Evolutionary conservation across 2,888 invertebrate genomes (phyloP).

Genomic region (Petrolisthes cinctipes): DNA sequence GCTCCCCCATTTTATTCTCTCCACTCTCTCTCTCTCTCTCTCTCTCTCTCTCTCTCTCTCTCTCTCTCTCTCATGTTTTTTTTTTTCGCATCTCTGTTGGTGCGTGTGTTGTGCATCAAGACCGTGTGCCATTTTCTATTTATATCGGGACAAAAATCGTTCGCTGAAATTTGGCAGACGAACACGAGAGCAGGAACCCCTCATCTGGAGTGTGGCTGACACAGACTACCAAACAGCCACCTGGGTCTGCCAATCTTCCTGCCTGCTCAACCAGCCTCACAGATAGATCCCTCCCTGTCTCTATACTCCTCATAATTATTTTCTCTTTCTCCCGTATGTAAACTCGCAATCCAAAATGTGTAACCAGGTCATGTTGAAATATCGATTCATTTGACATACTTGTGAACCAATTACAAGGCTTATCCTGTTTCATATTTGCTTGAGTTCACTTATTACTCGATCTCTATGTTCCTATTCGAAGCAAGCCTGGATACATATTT

Average conservation of each 20-base stretch:
- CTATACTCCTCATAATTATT: no score
- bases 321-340: no score
- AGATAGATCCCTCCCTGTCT: background rate
- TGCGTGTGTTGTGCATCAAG: constrained; percentile 11
- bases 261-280: no score
- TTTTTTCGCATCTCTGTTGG: background rate
- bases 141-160: constrained; percentile 1
- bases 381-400: no score
- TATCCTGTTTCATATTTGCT: no score
- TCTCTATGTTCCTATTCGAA: no score
- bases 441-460: no score
- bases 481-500: no score
- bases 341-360: no score
- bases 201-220: background rate
- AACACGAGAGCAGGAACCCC: background rate
- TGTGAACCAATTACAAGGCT: no score
- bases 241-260: background rate
- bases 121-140: constrained; percentile 16
- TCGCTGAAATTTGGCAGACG: background rate
- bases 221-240: background rate
- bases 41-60: background rate
- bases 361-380: no score
- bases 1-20: background rate
- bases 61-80: background rate
- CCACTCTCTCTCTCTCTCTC: background rate